Conservation (phyloP, 2,888 invertebrate species). For the Drosophila flavopinicola region DNA sequence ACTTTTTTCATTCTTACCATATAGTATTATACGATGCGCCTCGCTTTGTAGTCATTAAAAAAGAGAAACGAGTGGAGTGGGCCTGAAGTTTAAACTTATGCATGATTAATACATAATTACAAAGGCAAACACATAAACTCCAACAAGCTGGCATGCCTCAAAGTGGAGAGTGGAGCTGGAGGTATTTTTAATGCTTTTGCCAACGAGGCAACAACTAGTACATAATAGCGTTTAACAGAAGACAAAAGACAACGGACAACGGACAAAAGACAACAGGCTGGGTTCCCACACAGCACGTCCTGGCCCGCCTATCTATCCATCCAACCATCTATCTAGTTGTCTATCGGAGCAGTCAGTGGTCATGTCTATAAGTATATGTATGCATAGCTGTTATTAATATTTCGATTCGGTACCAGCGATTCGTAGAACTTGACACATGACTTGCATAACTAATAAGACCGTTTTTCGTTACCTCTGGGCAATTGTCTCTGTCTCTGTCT, state of each 20-base stretch:
- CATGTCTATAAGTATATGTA: conserved; percentile 35
- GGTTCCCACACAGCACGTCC: conserved; percentile 68
- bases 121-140: conserved; percentile 75
- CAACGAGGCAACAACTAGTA: conserved; percentile 34
- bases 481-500: neutral
- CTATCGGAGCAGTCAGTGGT: conserved; percentile 28
- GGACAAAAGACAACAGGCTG: conserved; percentile 67
- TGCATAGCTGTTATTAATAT: conserved; percentile 73
- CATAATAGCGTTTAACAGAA: conserved; percentile 54
- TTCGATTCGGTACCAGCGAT: conserved; percentile 77
- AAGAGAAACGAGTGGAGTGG: conserved; percentile 13
- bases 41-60: conserved; percentile 39
- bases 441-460: conserved; percentile 71
- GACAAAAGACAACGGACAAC: conserved; percentile 65
- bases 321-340: conserved; percentile 3
- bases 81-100: conserved; percentile 62
- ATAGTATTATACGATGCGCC: conserved; percentile 28
- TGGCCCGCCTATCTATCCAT: conserved; percentile 3
- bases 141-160: conserved; percentile 13
- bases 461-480: conserved; percentile 58
- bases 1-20: no score
- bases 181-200: conserved; percentile 41
- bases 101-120: conserved; percentile 79
- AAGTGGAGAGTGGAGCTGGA: conserved; percentile 16
- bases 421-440: conserved; percentile 73